Conservation (phyloP, 1,140 invertebrate genomes). For the Brachionus manjavacas region DNA sequence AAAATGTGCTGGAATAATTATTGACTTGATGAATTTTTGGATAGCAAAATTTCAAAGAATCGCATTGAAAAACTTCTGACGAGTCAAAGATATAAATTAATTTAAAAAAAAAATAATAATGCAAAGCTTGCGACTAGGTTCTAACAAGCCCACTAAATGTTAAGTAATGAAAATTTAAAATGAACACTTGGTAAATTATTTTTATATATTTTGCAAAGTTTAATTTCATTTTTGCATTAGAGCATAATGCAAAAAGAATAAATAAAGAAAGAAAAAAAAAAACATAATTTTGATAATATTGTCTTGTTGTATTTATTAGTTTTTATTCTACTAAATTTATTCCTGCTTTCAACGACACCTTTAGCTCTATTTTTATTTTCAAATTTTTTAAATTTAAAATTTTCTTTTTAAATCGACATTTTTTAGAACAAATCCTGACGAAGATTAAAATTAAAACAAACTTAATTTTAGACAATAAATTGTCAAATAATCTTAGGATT, state of each 20-base stretch:
- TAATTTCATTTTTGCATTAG: not conserved
- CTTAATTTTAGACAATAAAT: not conserved
- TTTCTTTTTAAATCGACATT: not conserved
- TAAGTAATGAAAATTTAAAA: slow-evolving; percentile 14
- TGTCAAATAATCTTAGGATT: not conserved
- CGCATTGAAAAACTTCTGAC: not conserved
- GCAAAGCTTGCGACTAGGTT: not conserved
- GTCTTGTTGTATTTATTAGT: slow-evolving; percentile 3
- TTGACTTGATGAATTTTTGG: not conserved
- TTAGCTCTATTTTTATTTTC: not conserved
- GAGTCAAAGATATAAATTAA: not conserved
- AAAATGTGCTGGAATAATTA: not conserved
- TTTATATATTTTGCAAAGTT: not conserved
- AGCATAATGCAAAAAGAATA: not conserved
- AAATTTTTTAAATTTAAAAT: not conserved
- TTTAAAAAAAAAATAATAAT: not conserved
- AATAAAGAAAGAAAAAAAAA: not conserved
- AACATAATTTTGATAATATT: slow-evolving; percentile 28
- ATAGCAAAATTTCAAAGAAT: not conserved
- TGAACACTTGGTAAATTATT: not conserved
- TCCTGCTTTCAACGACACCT: not conserved
- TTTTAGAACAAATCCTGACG: not conserved
- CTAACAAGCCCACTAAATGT: not conserved
- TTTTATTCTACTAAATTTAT: not conserved
- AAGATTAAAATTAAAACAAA: not conserved